phyloP scores from a whole-genome alignment of 2,797 vertebrate genomes.

The Chaetophractus vellerosus region DNA sequence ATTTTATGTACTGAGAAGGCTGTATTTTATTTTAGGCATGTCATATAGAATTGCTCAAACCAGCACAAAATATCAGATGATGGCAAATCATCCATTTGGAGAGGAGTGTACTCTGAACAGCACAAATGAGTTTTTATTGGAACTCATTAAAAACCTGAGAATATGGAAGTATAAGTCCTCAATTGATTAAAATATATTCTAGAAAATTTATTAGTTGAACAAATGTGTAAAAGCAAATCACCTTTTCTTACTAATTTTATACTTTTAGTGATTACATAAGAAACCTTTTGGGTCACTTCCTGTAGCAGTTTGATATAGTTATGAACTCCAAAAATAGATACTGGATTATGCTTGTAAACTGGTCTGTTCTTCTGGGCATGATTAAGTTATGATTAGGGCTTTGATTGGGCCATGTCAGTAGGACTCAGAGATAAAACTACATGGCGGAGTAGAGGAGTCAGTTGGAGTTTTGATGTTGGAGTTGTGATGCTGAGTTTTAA shows the following conservation, averaged over 20 bases:
- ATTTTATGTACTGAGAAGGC: not conserved
- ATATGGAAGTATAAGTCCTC: not conserved
- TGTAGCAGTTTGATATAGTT: too few relatives aligned
- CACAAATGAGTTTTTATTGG: slow-evolving; percentile 3
- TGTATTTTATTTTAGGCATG: slow-evolving; percentile 27
- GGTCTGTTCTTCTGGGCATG: too few relatives aligned
- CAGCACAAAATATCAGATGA: slow-evolving; percentile 27
- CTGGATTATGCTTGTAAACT: too few relatives aligned
- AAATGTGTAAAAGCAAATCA: slow-evolving; percentile 13
- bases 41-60: not conserved
- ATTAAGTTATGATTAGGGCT: too few relatives aligned
- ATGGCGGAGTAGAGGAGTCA: too few relatives aligned
- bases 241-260: slow-evolving; percentile 19
- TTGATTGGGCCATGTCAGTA: too few relatives aligned
- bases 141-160: slow-evolving; percentile 16
- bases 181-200: not conserved
- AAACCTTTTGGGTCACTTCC: not conserved
- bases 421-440: too few relatives aligned
- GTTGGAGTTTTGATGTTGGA: too few relatives aligned
- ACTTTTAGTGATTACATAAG: not conserved
- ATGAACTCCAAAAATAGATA: too few relatives aligned
- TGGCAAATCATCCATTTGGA: not conserved
- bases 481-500: too few relatives aligned
- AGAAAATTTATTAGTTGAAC: slow-evolving; percentile 10
- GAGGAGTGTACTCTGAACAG: not conserved